These are phyloP conservation scores for Passer domesticus DNA, from an alignment of 2,113 vertebrate species.

Conservation along the genomic window DNA sequence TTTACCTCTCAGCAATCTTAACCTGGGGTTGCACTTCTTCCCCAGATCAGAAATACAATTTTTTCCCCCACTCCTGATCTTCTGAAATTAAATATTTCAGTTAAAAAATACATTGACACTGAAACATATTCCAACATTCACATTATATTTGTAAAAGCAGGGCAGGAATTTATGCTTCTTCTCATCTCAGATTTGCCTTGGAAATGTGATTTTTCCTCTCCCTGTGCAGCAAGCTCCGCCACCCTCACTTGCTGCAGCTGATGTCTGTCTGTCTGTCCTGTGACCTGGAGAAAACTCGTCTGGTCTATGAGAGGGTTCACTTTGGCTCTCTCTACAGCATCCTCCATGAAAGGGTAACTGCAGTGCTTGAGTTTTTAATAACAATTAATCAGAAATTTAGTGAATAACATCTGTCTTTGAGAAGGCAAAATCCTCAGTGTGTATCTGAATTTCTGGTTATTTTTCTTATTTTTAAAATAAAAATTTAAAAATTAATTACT, in stretches of 20 bases:
- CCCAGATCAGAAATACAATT: background rate
- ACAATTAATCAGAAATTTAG: background rate
- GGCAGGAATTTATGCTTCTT: background rate
- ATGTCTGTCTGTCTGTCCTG: conserved; percentile 76
- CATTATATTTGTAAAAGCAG: background rate
- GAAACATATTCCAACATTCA: accelerated
- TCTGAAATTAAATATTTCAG: background rate
- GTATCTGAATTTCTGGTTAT: background rate
- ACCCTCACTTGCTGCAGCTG: conserved; percentile 77
- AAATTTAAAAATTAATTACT: too few relatives aligned
- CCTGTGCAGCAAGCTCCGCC: conserved; percentile 72
- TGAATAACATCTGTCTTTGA: background rate
- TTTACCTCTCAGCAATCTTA: background rate
- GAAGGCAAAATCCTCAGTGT: background rate
- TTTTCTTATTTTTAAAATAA: background rate
- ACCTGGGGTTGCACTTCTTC: background rate
- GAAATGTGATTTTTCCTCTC: background rate
- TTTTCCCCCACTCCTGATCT: background rate
- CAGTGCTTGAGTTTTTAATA: background rate
- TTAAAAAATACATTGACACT: background rate
- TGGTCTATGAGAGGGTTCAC: conserved; percentile 77
- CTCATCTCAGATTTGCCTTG: background rate
- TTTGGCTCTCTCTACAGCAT: conserved; percentile 77
- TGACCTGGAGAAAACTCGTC: conserved; percentile 70
- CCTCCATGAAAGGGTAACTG: conserved; percentile 77